Base-by-base conservation (phyloP, 2,797 vertebrate genomes). In the Okamejei kenojei region DNA sequence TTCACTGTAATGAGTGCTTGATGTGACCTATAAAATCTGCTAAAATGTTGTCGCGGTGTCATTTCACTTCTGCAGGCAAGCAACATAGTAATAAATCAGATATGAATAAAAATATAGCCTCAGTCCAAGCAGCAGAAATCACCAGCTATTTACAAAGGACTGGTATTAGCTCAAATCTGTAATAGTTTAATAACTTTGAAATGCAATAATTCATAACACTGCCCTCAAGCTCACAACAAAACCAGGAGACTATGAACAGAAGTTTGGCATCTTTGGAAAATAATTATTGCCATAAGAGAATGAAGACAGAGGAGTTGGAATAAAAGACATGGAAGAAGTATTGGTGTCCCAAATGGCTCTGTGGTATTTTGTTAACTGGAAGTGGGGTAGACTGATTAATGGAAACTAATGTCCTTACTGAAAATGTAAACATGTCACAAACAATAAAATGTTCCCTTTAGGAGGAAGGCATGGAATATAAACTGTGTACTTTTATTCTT, bases 151-250 rank as follows among this genome's bases (percentile, higher is more conserved):
- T 68, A 35, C 29, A 45, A 88, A 15, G 65, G 84, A 88, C 84
- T 68, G 32, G 45, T 58, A 92, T 92, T 92, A 76, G 68, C 71
- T 92, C 38, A 92, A 76, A 92, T 45, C 35, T 76, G 71, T 10
- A 38, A 76, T 92, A n/a, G 90, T 92, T 92, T 76, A 92, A 76
- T 92, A 92, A 76, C 26, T 92, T 76, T 74, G 90, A 92, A 92
- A 92, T 76, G 90, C 71, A 92, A 92, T 92, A 92, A 92, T 38
- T 92, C 84, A 88, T 76, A 29, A 74, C 90, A 54, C 26, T 23
- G 4, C 38, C 68, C 13, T 92, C 2, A 92, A 76, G 73, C 90
- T 76, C 90, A 76, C 90, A 92, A 71, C 11, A 29, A 76, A 17
- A 92, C 26, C 71, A 92, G 21, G 32, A 92, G 73, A 71, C 71